Evolutionary conservation across 2,113 vertebrate genomes (phyloP).

Genomic region (Syrmaticus mikado): DNA sequence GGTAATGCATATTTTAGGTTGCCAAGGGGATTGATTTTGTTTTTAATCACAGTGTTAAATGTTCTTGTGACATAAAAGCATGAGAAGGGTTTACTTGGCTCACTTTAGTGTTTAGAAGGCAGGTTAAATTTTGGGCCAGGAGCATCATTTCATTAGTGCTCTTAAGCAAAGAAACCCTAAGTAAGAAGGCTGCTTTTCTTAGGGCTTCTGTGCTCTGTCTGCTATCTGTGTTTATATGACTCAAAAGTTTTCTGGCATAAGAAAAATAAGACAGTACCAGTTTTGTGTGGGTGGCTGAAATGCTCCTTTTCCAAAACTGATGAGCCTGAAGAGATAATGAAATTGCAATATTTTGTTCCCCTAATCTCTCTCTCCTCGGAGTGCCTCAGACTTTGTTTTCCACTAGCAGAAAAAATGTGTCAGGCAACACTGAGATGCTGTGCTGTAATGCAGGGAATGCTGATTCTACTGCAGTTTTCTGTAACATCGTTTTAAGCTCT

Average conservation of each 20-base stretch:
- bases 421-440: background rate
- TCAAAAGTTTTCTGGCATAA: background rate
- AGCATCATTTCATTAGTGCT: background rate
- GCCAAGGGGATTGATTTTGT: background rate
- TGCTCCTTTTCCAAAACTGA: background rate
- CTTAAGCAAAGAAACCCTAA: background rate
- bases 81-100: background rate
- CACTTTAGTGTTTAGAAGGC: background rate
- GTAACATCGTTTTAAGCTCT: constrained; percentile 26
- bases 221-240: background rate
- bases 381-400: background rate
- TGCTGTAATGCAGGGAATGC: background rate
- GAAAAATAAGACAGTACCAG: fast-evolving
- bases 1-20: background rate
- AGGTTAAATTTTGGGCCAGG: background rate
- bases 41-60: background rate
- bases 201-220: background rate
- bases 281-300: background rate
- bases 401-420: constrained; percentile 4
- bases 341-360: background rate
- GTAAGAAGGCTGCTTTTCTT: background rate
- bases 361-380: background rate
- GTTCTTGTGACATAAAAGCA: background rate
- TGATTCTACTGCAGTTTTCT: constrained; percentile 9
- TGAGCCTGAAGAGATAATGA: background rate